These are phyloP conservation scores for Dipus sagitta DNA, from an alignment of 2,797 vertebrate genomes.

Conservation along the genomic window DNA sequence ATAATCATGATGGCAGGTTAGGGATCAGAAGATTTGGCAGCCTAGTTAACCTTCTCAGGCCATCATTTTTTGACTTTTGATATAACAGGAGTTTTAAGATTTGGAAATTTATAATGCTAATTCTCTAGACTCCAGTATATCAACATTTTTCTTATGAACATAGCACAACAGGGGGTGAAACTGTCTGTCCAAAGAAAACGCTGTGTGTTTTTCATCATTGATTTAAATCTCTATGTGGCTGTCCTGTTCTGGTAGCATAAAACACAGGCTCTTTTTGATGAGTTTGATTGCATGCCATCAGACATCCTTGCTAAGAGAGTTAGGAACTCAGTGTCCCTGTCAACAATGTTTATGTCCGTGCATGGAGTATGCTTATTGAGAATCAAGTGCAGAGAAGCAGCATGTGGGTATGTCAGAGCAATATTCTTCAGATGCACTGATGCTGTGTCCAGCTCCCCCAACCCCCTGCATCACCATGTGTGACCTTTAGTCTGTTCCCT, in stretches of 20 bases:
- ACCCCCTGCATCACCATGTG: background rate
- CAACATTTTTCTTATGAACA: background rate
- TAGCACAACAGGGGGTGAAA: background rate
- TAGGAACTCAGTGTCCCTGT: conserved; percentile 3
- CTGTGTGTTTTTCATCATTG: background rate
- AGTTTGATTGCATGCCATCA: background rate
- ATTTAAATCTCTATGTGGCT: background rate
- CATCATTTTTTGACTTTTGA: background rate
- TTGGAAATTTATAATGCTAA: background rate
- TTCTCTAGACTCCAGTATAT: background rate
- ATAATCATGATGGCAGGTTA: background rate
- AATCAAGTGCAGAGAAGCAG: background rate
- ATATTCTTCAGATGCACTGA: background rate
- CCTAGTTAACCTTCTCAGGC: background rate
- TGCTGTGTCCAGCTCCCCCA: background rate
- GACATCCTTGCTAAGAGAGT: background rate
- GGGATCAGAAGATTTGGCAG: background rate
- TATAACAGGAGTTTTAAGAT: conserved; percentile 7
- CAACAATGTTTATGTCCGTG: background rate
- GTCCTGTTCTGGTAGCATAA: background rate
- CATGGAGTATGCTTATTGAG: background rate
- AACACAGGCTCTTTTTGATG: background rate
- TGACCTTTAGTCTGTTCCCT: background rate
- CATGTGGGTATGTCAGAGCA: background rate
- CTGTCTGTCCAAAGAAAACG: background rate